Evolutionary conservation across 2,113 vertebrate species (phyloP).

Genomic region (Clinocottus analis): DNA sequence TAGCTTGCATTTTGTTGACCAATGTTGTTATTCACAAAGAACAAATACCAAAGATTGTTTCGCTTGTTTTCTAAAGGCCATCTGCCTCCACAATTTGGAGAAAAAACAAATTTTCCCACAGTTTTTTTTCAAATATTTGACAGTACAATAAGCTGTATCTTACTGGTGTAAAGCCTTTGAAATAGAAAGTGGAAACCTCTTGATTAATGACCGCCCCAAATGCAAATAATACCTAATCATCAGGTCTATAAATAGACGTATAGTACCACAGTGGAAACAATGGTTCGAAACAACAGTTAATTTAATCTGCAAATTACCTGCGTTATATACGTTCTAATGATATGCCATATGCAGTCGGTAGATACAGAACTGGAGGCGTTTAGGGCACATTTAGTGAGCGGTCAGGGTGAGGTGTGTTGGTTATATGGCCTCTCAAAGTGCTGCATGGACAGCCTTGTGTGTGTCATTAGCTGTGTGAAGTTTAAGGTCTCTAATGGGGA

Average conservation of each 20-base stretch:
- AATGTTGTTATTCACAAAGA: slow-evolving; percentile 43
- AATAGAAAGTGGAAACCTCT: background rate
- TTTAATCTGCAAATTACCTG: background rate
- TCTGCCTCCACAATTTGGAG: slow-evolving; percentile 5
- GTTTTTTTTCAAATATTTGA: background rate
- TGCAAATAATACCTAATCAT: background rate
- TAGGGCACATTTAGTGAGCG: background rate
- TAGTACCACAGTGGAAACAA: background rate
- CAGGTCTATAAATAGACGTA: background rate
- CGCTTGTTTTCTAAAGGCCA: slow-evolving; percentile 28
- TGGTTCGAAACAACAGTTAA: background rate
- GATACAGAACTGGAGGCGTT: background rate
- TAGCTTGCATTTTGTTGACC: slow-evolving; percentile 16
- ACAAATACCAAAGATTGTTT: slow-evolving; percentile 12
- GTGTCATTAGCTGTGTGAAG: slow-evolving; percentile 62
- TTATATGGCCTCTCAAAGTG: slow-evolving; percentile 51
- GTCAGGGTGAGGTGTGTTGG: slow-evolving; percentile 25
- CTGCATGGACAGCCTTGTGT: slow-evolving; percentile 27
- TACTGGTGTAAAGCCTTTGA: background rate
- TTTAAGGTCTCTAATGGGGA: slow-evolving; percentile 54
- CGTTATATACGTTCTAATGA: background rate
- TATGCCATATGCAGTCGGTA: background rate
- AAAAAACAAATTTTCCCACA: background rate
- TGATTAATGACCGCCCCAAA: background rate
- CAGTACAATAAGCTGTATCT: background rate